phyloP scores from a whole-genome alignment of 2,797 vertebrate species.

The Thunnus albacares region DNA sequence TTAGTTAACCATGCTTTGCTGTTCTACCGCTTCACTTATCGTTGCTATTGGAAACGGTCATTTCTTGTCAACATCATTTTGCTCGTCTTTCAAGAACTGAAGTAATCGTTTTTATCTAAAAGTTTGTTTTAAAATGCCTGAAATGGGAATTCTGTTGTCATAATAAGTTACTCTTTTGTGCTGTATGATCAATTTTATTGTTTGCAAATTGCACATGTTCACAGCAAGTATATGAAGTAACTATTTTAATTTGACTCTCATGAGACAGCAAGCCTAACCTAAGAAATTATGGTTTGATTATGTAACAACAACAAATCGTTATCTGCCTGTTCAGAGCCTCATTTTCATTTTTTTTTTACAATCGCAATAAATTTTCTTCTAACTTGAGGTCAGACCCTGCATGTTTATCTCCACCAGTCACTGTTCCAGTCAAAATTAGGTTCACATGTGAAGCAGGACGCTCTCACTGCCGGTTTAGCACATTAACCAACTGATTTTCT shows the following conservation, averaged over 20 bases:
- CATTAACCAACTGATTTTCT: background rate
- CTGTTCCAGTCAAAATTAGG: background rate
- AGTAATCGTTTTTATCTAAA: slow-evolving; percentile 39
- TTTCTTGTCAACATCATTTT: slow-evolving; percentile 26
- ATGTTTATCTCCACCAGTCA: slow-evolving; percentile 4
- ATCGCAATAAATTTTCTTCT: slow-evolving; percentile 72
- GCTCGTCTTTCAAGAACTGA: slow-evolving; percentile 5
- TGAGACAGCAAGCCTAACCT: background rate
- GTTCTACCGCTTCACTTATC: slow-evolving; percentile 17
- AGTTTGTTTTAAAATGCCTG: slow-evolving; percentile 30
- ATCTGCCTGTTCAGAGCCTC: slow-evolving; percentile 23
- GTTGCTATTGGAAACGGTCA: background rate
- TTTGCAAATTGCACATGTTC: slow-evolving; percentile 33
- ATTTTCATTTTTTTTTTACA: slow-evolving; percentile 58
- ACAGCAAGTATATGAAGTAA: slow-evolving; percentile 4
- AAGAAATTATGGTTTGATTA: slow-evolving; percentile 22
- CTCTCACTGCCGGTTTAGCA: background rate
- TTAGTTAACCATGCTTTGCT: slow-evolving; percentile 31
- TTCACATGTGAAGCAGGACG: background rate
- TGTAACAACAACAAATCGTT: slow-evolving; percentile 19
- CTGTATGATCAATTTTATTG: slow-evolving; percentile 13
- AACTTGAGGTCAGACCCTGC: background rate
- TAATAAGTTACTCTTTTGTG: slow-evolving; percentile 29
- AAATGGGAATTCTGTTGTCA: slow-evolving; percentile 13
- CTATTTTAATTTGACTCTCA: slow-evolving; percentile 37